Percentiles rank a stretch among this genome's conserved stretches.
phyloP scores from a whole-genome alignment of 2,797 vertebrate species.

The Aythya fuligula region DNA sequence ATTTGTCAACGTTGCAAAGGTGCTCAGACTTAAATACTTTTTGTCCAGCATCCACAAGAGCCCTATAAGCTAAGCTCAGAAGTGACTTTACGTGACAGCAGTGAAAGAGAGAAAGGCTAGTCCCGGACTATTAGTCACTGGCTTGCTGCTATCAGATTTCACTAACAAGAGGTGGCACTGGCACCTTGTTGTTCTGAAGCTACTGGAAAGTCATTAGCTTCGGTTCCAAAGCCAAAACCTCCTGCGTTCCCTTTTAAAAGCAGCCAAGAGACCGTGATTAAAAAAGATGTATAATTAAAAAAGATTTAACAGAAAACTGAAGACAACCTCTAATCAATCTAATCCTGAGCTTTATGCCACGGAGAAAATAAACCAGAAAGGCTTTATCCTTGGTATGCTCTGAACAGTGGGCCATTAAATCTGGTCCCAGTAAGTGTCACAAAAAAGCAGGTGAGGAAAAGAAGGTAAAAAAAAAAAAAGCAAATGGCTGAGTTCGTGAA shows the following conservation, averaged over 20 bases:
- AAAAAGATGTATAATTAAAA: neutral
- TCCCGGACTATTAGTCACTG: neutral
- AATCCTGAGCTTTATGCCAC: neutral
- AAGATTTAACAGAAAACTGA: neutral
- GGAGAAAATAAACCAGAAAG: neutral
- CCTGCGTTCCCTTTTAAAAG: neutral
- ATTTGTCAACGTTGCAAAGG: neutral
- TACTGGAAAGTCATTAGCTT: neutral
- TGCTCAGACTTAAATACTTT: neutral
- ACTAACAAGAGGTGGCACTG: slow-evolving; percentile 29
- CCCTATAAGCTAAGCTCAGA: neutral
- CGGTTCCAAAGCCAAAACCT: neutral
- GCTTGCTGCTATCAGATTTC: slow-evolving; percentile 11
- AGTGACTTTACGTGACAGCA: neutral
- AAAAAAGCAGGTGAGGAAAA: neutral
- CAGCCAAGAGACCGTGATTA: neutral
- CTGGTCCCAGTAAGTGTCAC: neutral
- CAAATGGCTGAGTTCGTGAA: neutral
- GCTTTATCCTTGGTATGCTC: neutral
- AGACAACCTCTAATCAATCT: neutral
- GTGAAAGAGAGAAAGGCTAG: neutral
- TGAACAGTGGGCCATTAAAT: neutral
- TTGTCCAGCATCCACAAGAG: neutral
- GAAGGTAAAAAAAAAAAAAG: neutral
- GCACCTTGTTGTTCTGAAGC: slow-evolving; percentile 12